A percentile compares a stretch with the other conserved stretches of the same genome.
Conservation (phyloP, 2,888 invertebrate genomes). For the Eristalinus sepulchralis region DNA sequence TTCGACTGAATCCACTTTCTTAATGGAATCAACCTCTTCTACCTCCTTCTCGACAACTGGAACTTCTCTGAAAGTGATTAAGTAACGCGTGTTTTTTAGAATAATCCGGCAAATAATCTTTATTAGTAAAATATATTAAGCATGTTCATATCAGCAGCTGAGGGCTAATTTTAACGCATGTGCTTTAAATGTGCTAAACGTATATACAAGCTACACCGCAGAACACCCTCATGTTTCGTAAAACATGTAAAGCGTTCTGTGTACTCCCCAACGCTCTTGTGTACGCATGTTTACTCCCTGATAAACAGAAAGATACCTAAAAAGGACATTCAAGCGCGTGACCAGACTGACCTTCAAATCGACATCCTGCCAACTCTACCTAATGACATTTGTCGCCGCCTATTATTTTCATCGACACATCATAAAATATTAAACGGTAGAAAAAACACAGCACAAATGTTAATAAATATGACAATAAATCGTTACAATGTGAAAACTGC, state of each 20-base stretch:
- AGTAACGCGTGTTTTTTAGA: neutral
- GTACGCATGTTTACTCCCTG: neutral
- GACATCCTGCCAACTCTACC: neutral
- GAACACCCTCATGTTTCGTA: neutral
- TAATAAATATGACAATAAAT: too few species aligned
- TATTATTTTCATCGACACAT: too few species aligned
- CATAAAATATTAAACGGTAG: too few species aligned
- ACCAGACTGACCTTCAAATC: neutral
- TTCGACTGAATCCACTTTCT: conserved; percentile 75
- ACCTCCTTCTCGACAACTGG: conserved; percentile 80
- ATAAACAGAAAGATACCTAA: neutral
- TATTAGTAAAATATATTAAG: too few species aligned
- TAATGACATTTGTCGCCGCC: neutral
- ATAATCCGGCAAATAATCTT: too few species aligned
- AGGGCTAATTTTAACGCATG: too few species aligned
- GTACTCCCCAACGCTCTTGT: neutral
- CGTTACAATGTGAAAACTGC: too few species aligned
- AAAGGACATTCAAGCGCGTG: neutral
- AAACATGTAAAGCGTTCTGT: neutral
- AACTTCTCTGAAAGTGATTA: conserved; percentile 76
- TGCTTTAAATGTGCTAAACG: neutral
- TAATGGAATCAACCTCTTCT: conserved; percentile 78
- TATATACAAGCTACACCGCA: neutral
- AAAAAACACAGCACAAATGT: too few species aligned
- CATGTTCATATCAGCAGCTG: neutral